Evolutionary conservation across 1,140 invertebrate genomes (phyloP).

Genomic region (Drosophila rhopaloa): DNA sequence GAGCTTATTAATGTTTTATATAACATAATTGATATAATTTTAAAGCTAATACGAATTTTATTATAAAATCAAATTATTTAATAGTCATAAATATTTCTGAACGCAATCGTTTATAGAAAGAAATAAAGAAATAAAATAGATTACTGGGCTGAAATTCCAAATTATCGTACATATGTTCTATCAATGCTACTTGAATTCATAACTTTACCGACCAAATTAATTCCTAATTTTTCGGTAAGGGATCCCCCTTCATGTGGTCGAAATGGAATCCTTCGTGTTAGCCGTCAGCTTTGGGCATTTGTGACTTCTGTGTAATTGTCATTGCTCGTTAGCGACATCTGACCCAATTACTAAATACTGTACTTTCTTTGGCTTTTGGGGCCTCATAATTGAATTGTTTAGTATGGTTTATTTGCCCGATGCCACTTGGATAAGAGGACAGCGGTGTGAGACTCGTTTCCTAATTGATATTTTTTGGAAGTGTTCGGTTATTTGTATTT

Average conservation of each 20-base stretch:
- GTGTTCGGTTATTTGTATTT: not conserved
- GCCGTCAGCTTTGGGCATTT: slow-evolving; percentile 24
- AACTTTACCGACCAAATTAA: not conserved
- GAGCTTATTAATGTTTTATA: no score
- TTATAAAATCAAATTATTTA: no score
- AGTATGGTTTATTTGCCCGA: slow-evolving; percentile 16
- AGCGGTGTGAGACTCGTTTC: slow-evolving; percentile 8
- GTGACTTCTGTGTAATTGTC: slow-evolving; percentile 35
- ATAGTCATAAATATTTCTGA: no score
- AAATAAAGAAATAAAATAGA: no score
- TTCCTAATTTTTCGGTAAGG: no score
- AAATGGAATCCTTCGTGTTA: slow-evolving; percentile 33
- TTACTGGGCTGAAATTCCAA: no score
- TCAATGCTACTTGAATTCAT: no score
- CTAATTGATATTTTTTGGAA: slow-evolving; percentile 50
- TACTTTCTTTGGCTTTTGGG: slow-evolving; percentile 27
- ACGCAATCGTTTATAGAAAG: no score
- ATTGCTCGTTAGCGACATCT: slow-evolving; percentile 26
- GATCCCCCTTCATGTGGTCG: not conserved
- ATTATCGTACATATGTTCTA: not conserved
- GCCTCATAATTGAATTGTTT: slow-evolving; percentile 46
- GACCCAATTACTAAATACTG: slow-evolving; percentile 41
- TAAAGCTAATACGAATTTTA: no score
- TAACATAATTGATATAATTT: no score
- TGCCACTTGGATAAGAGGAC: not conserved